Conservation (phyloP, 2,113 vertebrate species). For the Corydoras sp. region DNA sequence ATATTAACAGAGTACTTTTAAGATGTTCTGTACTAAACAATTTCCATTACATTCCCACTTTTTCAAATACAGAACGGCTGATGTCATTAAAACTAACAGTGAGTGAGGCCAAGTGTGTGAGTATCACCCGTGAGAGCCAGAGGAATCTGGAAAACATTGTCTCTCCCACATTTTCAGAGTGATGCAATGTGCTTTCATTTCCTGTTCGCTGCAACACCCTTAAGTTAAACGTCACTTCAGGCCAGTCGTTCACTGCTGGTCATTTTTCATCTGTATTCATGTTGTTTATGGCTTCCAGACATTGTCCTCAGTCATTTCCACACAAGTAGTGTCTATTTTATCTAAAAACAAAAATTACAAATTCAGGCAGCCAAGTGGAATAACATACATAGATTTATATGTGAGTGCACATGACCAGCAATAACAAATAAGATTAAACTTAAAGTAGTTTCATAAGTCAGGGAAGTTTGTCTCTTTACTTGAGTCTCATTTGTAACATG, state of each 20-base stretch:
- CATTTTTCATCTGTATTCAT: not conserved
- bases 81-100: slow-evolving; percentile 40
- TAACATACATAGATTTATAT: not conserved
- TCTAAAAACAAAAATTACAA: not conserved
- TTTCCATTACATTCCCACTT: slow-evolving; percentile 21
- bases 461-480: too few species aligned
- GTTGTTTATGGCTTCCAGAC: slow-evolving; percentile 4
- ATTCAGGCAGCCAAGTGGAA: not conserved
- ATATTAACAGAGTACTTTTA: not conserved
- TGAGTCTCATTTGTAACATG: too few species aligned
- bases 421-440: too few species aligned
- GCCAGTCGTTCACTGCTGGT: slow-evolving; percentile 9
- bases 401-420: not conserved
- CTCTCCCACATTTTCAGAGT: slow-evolving; percentile 52
- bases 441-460: too few species aligned
- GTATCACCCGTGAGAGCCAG: slow-evolving; percentile 51
- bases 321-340: not conserved
- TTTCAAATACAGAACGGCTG: slow-evolving; percentile 46
- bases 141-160: slow-evolving; percentile 58
- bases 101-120: slow-evolving; percentile 33
- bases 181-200: slow-evolving; percentile 49
- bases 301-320: not conserved
- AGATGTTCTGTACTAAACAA: slow-evolving; percentile 5
- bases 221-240: slow-evolving; percentile 20
- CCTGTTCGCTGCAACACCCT: slow-evolving; percentile 27